Conservation (phyloP, 2,797 vertebrate genomes). For the Syndactyla subalaris region DNA sequence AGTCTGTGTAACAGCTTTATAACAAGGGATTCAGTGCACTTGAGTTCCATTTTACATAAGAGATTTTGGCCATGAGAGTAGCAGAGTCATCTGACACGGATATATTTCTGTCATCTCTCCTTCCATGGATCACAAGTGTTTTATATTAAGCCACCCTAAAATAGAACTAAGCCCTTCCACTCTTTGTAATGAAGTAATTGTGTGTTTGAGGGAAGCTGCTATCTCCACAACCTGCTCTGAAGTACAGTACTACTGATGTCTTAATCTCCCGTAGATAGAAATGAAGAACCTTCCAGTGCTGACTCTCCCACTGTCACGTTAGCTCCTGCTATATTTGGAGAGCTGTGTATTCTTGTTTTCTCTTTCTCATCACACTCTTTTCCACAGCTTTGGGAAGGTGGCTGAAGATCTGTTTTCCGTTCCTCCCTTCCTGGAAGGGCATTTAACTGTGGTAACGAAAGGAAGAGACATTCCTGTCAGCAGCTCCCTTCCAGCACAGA, state of each 20-base stretch:
- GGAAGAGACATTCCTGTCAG: constrained; percentile 40
- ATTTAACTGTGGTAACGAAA: constrained; percentile 14
- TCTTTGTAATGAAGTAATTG: constrained; percentile 75
- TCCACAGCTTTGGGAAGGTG: constrained; percentile 12
- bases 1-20: neutral
- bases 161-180: constrained; percentile 70
- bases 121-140: constrained; percentile 75
- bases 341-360: constrained; percentile 15
- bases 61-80: constrained; percentile 63
- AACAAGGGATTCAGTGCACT: constrained; percentile 20
- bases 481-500: constrained; percentile 37
- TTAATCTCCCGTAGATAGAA: neutral
- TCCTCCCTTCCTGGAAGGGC: constrained; percentile 41
- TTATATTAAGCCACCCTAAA: constrained; percentile 73
- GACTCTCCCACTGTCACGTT: neutral
- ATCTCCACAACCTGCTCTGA: constrained; percentile 1
- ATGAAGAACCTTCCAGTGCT: neutral
- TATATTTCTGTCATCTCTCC: constrained; percentile 74
- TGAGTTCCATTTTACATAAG: constrained; percentile 69
- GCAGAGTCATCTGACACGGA: constrained; percentile 67
- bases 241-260: constrained; percentile 42
- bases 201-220: constrained; percentile 60
- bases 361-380: constrained; percentile 1
- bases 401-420: constrained; percentile 41
- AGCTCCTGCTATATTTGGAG: constrained; percentile 9